A percentile compares a stretch with the other conserved stretches of the same genome.
phyloP scores from a whole-genome alignment of 2,888 invertebrate genomes.

The Oxytorus armatus region DNA sequence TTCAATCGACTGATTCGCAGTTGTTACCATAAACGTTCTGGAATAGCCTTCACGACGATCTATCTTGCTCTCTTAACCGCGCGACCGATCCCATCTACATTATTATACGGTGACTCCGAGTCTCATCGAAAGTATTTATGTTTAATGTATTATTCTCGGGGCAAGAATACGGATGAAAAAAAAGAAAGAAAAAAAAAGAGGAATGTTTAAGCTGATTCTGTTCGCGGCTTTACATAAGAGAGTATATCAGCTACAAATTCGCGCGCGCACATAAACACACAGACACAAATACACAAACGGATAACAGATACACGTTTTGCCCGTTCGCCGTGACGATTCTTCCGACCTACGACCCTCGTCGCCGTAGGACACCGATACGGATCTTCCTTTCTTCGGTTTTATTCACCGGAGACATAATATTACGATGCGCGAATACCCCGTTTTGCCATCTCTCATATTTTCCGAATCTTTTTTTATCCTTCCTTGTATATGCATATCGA shows the following conservation, averaged over 20 bases:
- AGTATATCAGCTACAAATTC: constrained; percentile 40
- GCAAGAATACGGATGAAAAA: no score
- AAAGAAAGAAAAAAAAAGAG: constrained; percentile 5
- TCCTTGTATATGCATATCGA: constrained; percentile 25
- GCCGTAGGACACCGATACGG: constrained; percentile 66
- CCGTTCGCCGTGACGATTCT: constrained; percentile 63
- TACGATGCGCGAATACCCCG: constrained; percentile 55
- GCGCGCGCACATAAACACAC: constrained; percentile 27
- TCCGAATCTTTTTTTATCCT: constrained; percentile 29
- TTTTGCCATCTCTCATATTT: constrained; percentile 57
- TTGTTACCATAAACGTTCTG: no score
- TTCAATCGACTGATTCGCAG: no score
- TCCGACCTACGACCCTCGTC: constrained; percentile 66
- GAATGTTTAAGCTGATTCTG: not conserved
- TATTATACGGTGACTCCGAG: no score
- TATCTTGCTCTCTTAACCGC: no score
- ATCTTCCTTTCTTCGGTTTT: constrained; percentile 67
- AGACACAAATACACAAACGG: constrained; percentile 46
- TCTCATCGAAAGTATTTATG: constrained; percentile 55
- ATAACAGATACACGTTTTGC: constrained; percentile 37
- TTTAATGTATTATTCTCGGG: constrained; percentile 48
- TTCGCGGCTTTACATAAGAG: constrained; percentile 15
- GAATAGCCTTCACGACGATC: no score
- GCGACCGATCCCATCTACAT: no score
- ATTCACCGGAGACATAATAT: constrained; percentile 53